These are phyloP conservation scores for Thereva unica DNA, from an alignment of 2,888 invertebrate genomes.

Conservation along the genomic window DNA sequence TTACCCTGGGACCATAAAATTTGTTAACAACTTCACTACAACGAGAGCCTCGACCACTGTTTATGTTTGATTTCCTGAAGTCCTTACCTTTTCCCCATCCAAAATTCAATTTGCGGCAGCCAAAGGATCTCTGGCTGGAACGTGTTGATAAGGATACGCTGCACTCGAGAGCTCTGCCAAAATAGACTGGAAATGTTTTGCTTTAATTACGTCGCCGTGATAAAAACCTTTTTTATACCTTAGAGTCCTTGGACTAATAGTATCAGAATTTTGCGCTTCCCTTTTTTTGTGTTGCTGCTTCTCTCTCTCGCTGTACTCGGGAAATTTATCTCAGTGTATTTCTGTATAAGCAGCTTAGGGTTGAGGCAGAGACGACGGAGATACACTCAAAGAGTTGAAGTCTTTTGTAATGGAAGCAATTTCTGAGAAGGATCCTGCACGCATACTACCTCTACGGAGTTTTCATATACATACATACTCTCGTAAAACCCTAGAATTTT, in stretches of 20 bases:
- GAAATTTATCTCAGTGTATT: conserved; percentile 22
- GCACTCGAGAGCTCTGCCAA: conserved; percentile 2
- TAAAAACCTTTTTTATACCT: conserved; percentile 28
- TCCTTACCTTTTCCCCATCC: conserved; percentile 23
- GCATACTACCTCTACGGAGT: no score
- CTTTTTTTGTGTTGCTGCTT: no score
- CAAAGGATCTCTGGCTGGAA: conserved; percentile 11
- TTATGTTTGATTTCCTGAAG: conserved; percentile 34
- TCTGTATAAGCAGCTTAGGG: conserved; percentile 22
- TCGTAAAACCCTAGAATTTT: no score
- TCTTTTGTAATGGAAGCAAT: no score
- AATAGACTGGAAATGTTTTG: conserved; percentile 23
- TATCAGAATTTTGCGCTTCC: conserved; percentile 7
- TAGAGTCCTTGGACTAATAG: conserved; percentile 8
- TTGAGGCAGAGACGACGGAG: no score
- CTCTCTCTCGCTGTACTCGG: neutral
- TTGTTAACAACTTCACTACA: conserved; percentile 13
- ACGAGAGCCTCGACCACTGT: conserved; percentile 24
- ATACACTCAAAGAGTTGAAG: no score
- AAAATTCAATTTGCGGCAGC: conserved; percentile 21
- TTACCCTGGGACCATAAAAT: conserved; percentile 15
- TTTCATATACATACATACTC: no score
- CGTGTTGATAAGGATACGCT: conserved; percentile 6
- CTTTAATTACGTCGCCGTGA: conserved; percentile 23
- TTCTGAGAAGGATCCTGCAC: no score